Percentiles rank a stretch among this genome's conserved stretches.
phyloP scores from a whole-genome alignment of 2,113 vertebrate genomes.

The Xiphias gladius region DNA sequence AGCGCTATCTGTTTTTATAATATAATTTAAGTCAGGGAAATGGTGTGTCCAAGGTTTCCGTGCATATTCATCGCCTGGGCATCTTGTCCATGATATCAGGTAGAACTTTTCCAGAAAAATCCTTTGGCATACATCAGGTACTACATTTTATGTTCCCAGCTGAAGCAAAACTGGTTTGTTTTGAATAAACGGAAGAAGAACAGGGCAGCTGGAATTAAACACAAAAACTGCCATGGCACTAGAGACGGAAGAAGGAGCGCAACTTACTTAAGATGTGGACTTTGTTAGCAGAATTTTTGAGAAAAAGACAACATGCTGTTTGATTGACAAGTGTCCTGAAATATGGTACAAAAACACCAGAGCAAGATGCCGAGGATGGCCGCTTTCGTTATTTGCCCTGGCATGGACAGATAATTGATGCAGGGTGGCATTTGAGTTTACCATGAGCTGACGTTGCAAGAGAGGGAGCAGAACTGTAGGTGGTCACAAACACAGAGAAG shows the following conservation, averaged over 20 bases:
- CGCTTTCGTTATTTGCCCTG: conserved; percentile 65
- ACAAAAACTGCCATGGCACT: not conserved
- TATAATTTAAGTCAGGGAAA: conserved; percentile 7
- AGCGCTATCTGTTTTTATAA: not conserved
- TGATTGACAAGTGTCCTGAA: conserved; percentile 57
- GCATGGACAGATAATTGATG: conserved; percentile 50
- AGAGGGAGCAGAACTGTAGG: conserved; percentile 61
- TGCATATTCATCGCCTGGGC: not conserved
- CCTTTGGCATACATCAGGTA: not conserved
- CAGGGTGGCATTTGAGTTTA: conserved; percentile 21
- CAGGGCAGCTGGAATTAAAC: not conserved
- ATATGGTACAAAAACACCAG: conserved; percentile 32
- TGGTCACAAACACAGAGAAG: conserved; percentile 73
- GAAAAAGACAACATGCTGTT: conserved; percentile 40
- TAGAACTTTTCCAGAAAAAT: conserved; percentile 3
- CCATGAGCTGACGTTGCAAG: conserved; percentile 28
- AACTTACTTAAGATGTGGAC: conserved; percentile 16
- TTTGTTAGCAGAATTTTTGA: conserved; percentile 2
- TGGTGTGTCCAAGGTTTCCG: not conserved
- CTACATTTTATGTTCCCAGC: conserved; percentile 14
- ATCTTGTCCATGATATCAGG: conserved; percentile 21
- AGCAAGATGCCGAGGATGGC: conserved; percentile 28
- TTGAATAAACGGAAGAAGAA: conserved; percentile 27
- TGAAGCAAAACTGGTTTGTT: conserved; percentile 17
- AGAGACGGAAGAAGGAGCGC: conserved; percentile 6